Base-by-base conservation (phyloP, 2,888 invertebrate genomes). In the Acronicta aceris region DNA sequence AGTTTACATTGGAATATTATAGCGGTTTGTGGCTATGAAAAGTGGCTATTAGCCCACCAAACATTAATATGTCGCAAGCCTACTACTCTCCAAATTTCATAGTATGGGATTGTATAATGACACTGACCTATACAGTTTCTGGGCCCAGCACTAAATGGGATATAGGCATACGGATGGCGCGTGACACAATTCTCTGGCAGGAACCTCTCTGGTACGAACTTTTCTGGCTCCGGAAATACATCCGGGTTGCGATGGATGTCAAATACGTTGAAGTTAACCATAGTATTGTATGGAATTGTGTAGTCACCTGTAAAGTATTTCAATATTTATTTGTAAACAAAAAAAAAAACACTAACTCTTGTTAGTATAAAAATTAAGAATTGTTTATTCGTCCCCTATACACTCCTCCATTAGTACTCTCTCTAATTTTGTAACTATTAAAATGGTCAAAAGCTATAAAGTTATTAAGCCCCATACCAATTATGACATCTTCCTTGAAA, bases 161-260 rank as follows among this genome's bases (percentile, higher is more conserved):
- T 91, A 78, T 95, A 96, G 0, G 95, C 92, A 70, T 95, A 96
- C 0, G 96, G 95, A 87, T 96, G 96, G 6, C 96, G 88, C 13
- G 85, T 81, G 1, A 73, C 55, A 1, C 85, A 81, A 58, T 95
- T 94, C 72, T 97, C 96, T 0, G 96, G 95, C 15, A 96, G 81
- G 85, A 97, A 97, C 69, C 97, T 89, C 62, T 97, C 97, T 0
- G 97, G 97, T 78, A 96, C 95, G 81, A 97, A 97, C 61, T 89
- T 93, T 51, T 95, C 93, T 0, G 97, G 97, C 53, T 97, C 93
- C 0, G 96, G 95, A 88, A 95, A 97, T 27, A 95, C 88, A 1
- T 95, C 90, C 0, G 95, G 94, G 82, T 96, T 95, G 12, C 95
- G 94, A 82, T 97, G 97, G 1, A 96, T 73, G 73, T 96, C 96